Base-by-base conservation (phyloP, 2,888 invertebrate species). In the Clistopyga incitator region DNA sequence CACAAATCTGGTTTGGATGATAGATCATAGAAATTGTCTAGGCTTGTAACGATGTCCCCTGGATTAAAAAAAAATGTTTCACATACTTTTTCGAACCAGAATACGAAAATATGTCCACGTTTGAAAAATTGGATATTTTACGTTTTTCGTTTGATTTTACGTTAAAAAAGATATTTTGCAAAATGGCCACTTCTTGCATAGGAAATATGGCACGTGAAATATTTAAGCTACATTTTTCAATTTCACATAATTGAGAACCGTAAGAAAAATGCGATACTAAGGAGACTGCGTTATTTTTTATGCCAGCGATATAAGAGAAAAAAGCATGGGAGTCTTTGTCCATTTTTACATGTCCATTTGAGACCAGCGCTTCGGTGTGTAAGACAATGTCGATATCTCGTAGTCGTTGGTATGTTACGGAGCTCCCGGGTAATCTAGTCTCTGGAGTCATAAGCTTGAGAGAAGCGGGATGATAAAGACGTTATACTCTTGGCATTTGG, bases 401-500 rank as follows among this genome's bases (percentile, higher is more conserved):
- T 70, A 25, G 23, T 45, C 59, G 52, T 64, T 52, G 68, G 54
- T 50, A 23, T 10, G 10, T 54, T 42, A 13, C 47, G 78, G 18
- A 15, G 29, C 42, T 70, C 38, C 38, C 38, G 70, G 56, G 56
- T 56, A 71, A 81, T 81, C 64, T 64, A 54, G 64, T 25, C 42
- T 52, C 68, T 56, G 29, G 50, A 29, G 74, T 81, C 78, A 71
- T 78, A 64, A 74, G 70, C 78, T 81, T 78, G 70, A n/a, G 50
- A 78, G 64, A 38, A 67, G 70, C 45, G 54, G 45, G 50, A 76
- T 34, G 65, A 70, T 80, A 68, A 80, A 77, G 77, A 80, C 50
- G 13, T 50, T 68, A 45, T 71, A 67, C 20, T 71, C 50, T 65
- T n/a, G 29, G n/a, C 59, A 47, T 56, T 67, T 56, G 45, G 45